Base-by-base conservation (phyloP, 1,140 invertebrate genomes). In the Acromyrmex echinatior region DNA sequence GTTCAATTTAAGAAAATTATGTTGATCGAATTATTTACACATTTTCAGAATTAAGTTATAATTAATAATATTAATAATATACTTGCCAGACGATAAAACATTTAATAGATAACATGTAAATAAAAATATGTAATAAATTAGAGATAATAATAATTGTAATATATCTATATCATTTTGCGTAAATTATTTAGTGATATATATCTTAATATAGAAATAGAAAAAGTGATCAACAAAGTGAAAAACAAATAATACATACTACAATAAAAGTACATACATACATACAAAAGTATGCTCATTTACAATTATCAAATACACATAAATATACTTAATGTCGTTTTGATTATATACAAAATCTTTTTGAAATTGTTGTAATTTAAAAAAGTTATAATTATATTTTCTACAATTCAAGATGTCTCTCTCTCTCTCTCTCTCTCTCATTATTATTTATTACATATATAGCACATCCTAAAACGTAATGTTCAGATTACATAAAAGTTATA, bases 261-360 rank as follows among this genome's bases (percentile, higher is more conserved):
- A 65, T 51, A 65, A 79, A 35, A 2, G 35, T 76, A 56, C 25
- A 63, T 9, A 45, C n/a, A 28, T 25, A 18, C 16, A 66, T 58
- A 58, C 14, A 66, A 80, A 68, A 53, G 14, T 80, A 53, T 7
- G 7, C 25, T 79, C 68, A 80, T 80, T 68, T 68, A 56, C 78
- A 68, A 31, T 63, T 63, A 10, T 49, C 10, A 78, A 65, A 51
- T n/a, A 65, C 1, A 78, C 12, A 78, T 31, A 65, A 49, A 68
- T 77, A 53, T 25, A 16, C 0, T 31, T 7, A 79, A 51, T 5
- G 7, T 4, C 45, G 1, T 49, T n/a, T 39, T 21, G 18, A 35
- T 49, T 65, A 31, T 79, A 21, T 51, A 65, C 9, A 63, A 4
- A 63, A 49, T n/a, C 10, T n/a, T 49, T 49, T 45, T 7, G 18